Conservation (phyloP, 2,888 invertebrate genomes). For the Stenodema calcarata region DNA sequence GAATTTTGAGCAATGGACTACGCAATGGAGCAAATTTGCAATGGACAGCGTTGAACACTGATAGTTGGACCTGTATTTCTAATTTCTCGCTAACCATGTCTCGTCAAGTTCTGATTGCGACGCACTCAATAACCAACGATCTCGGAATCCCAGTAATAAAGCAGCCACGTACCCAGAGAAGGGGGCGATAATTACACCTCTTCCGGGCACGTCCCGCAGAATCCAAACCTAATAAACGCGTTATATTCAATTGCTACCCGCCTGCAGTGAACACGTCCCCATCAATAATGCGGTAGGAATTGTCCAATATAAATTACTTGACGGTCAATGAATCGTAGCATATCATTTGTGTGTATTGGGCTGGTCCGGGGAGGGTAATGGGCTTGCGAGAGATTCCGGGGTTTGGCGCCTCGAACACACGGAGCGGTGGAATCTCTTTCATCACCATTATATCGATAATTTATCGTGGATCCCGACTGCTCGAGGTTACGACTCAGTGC, state of each 20-base stretch:
- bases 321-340: constrained; percentile 8
- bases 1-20: too few relatives aligned
- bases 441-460: constrained; percentile 23
- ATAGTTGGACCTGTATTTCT: too few relatives aligned
- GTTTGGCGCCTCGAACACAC: neutral
- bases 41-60: too few relatives aligned
- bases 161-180: too few relatives aligned
- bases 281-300: neutral
- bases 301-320: constrained; percentile 8
- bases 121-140: too few relatives aligned
- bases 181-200: neutral
- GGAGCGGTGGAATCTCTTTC: constrained; percentile 5
- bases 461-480: neutral
- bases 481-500: neutral
- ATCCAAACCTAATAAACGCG: neutral
- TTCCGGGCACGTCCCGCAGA: neutral
- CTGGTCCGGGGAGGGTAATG: neutral
- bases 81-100: too few relatives aligned
- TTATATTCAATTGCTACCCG: neutral
- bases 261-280: neutral
- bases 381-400: neutral
- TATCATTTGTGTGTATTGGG: neutral
- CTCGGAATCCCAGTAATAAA: too few relatives aligned
- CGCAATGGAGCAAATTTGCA: too few relatives aligned
- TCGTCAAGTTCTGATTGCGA: too few relatives aligned